Base-by-base conservation (phyloP, 1,140 invertebrate genomes). In the Drosophila kepulauana region DNA sequence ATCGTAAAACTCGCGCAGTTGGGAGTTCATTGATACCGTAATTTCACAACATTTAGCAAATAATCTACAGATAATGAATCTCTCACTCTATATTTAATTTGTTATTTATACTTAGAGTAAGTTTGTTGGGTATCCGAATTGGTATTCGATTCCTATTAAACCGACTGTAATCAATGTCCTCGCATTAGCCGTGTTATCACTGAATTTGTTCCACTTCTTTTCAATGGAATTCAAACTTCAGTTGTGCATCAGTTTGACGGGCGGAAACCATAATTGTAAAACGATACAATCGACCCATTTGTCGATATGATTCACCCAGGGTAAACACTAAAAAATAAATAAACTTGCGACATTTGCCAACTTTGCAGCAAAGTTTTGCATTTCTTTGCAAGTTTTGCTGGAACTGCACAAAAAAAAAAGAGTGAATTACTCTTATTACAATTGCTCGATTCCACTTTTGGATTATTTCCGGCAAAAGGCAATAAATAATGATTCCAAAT, bases 261-360 rank as follows among this genome's bases (percentile, higher is more conserved):
- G 38, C 64, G 64, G 64, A 67, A 58, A 45, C 13, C 54, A 41
- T 45, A 65, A 43, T 15, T 48, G 52, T 33, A 54, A 35, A n/a
- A 13, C 25, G 49, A 52, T 30, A 52, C 49, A 52, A 52, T 52
- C 25, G 11, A 25, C 49, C 10, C 11, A 13, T 52, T 25, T 30
- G 28, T 25, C 11, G 49, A n/a, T 25, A 16, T 54, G 51, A 54
- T 33, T 54, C 51, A 54, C 16, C 2, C 30, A 54, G 28, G 30
- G 51, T 54, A 54, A 54, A 54, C 28, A 54, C 13, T 43, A 13
- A 43, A 13, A 13, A n/a, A 13, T 5, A 43, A 43, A 33, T 6
- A 15, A 35, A 54, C 5, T 54, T 54, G 48, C 15, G 48, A 25
- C 48, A 49, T 49, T 49, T 49, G 20, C 16, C 10, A 62, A 30